phyloP scores from a whole-genome alignment of 2,797 vertebrate species.

The Taeniopygia guttata region DNA sequence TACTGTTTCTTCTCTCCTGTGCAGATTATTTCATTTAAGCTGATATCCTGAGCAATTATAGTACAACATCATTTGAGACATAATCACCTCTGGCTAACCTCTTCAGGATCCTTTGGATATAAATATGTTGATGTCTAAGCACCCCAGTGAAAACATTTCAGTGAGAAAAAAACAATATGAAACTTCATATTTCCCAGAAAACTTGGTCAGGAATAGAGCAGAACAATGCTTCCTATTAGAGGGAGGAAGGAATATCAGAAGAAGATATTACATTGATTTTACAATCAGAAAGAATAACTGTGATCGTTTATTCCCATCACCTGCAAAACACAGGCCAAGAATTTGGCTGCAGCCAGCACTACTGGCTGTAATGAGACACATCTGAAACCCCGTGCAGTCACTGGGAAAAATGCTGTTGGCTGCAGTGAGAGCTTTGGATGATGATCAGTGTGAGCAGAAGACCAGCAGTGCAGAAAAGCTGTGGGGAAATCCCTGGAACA shows the following conservation, averaged over 20 bases:
- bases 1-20: slow-evolving; percentile 61
- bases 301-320: background rate
- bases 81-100: slow-evolving; percentile 64
- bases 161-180: background rate
- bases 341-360: background rate
- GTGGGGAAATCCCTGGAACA: slow-evolving; percentile 10
- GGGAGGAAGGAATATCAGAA: background rate
- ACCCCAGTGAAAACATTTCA: slow-evolving; percentile 35
- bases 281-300: slow-evolving; percentile 21
- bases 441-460: slow-evolving; percentile 11
- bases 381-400: slow-evolving; percentile 15
- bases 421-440: slow-evolving; percentile 3
- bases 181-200: slow-evolving; percentile 47
- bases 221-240: background rate
- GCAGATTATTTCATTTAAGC: slow-evolving; percentile 64
- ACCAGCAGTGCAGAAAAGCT: slow-evolving; percentile 15
- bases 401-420: background rate
- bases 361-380: slow-evolving; percentile 1
- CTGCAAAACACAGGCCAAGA: background rate
- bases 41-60: slow-evolving; percentile 61
- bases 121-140: slow-evolving; percentile 50
- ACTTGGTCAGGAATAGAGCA: background rate
- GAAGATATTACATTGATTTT: slow-evolving; percentile 21
- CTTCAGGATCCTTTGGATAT: slow-evolving; percentile 41
- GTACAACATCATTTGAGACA: slow-evolving; percentile 51